Base-by-base conservation (phyloP, 2,888 invertebrate species). In the Ochropleura leucogaster region DNA sequence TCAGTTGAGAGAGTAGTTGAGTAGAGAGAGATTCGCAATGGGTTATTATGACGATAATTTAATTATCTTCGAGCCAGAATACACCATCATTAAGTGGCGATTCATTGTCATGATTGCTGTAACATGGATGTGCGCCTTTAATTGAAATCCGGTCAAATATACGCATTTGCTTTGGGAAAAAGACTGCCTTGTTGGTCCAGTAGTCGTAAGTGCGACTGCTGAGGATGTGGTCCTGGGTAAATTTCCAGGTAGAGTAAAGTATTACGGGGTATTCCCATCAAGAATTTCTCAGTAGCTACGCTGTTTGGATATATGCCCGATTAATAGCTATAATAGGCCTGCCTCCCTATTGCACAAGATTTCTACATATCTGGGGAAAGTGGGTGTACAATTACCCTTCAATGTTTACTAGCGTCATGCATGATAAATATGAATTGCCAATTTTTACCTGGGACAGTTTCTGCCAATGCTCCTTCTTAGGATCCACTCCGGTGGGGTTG, bases 401-500 rank as follows among this genome's bases (percentile, higher is more conserved):
- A 8, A 8, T 8, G 16, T 16, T 40, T 9, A 4, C 16, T 8
- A 8, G 1, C 1, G 30, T 59, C 4, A 59, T 9, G 59, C 30
- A 16, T 16, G 16, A 14, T 57, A 30, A 57, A 57, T 59, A 59
- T 30, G 57, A 16, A 46, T 59, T 55, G 14, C 4, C 40, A 63
- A 42, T 49, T 67, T 53, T 89, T 90, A 99, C 94, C 86, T 97
- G 93, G 1, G 99, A 99, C 3, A 99, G 96, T 94, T 99, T 98
- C 74, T 97, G 96, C 99, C 99, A 99, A 92, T 99, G 99, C 74
- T 98, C 98, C 9, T 97, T 97, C 80, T 96, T 97, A 4, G 99
- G 99, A 95, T 99, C 99, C 5, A 99, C 99, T 20, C 99, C 99
- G 46, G 99, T 99, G 18, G 99, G 99, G 96, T 99, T 99, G 95